Conservation (phyloP, 1,140 invertebrate genomes). For the Micrasema minimum region DNA sequence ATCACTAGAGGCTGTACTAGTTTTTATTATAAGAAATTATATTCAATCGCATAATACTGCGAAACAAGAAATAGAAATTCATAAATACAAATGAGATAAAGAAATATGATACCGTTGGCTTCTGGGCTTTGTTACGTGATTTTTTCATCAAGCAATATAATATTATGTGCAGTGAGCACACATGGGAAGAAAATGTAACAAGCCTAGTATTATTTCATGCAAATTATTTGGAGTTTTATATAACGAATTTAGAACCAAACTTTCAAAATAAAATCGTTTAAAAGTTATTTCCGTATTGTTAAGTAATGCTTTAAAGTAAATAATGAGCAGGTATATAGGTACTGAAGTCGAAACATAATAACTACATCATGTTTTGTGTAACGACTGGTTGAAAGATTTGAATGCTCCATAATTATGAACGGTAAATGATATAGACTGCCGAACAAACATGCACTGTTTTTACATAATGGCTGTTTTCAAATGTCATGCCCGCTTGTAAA, state of each 20-base stretch:
- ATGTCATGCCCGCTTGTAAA: constrained; percentile 11
- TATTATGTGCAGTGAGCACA: too few relatives aligned
- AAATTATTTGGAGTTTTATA: too few relatives aligned
- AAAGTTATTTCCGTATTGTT: neutral
- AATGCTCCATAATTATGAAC: constrained; percentile 13
- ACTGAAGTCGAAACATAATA: too few relatives aligned
- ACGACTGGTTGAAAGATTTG: neutral
- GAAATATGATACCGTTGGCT: neutral
- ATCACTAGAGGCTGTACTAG: constrained; percentile 15
- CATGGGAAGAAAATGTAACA: neutral
- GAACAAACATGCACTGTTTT: constrained; percentile 14
- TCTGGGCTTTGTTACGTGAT: neutral
- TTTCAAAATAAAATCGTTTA: too few relatives aligned
- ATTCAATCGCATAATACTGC: too few relatives aligned
- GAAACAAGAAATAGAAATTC: neutral
- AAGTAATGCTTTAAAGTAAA: constrained; percentile 4
- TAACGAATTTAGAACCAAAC: neutral
- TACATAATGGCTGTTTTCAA: neutral
- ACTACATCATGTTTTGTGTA: too few relatives aligned
- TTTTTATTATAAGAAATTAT: constrained; percentile 17
- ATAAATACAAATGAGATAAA: constrained; percentile 3
- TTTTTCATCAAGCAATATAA: neutral
- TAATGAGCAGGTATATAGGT: neutral
- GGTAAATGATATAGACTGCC: constrained; percentile 5
- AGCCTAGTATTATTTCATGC: neutral